Evolutionary conservation across 2,113 vertebrate genomes (phyloP), one percentile per base, ranked within the genome.

Genomic region (Heterotis niloticus): DNA sequence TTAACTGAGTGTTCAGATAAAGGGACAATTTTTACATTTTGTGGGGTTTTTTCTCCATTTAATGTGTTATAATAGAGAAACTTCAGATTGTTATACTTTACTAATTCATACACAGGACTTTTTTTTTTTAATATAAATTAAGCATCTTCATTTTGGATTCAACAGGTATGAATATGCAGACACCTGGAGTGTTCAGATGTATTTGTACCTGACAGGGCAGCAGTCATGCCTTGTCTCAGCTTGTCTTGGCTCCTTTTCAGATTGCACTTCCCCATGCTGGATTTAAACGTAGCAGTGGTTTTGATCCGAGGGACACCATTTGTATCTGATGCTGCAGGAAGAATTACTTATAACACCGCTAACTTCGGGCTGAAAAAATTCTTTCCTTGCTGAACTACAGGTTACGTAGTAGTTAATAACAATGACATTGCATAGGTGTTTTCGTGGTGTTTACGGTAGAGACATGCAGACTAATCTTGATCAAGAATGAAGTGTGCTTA

Each of bases 231-330:
- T 85, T 94, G 94, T 29, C 91, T 91, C 84, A 95, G 92, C 88
- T 92, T 93, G 85, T 96, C 95, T 76, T 91, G 90, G 84, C 94
- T 95, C 83, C 94, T 92, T 90, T 94, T 97, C 88, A 98, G 91
- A 87, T 94, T 95, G 94, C 97, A 99, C 90, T 93, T 96, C 81
- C 94, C 90, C 77, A 95, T 92, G 85, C 92, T 94, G 84, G 96
- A 92, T 84, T 93, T 97, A 91, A 99, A 97, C 26, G 95, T 96
- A 86, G 95, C 90, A 0, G 93, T 97, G 88, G 95, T 94, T 90
- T 94, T 97, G 88, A 98, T 82, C 85, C 91, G 92, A 74, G 91
- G 84, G 79, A 90, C 86, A 85, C 92, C 90, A 88, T 81, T 66
- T 56, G 70, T 80, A 79, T 90, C 90, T 79, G 84, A 78, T 75